These are phyloP conservation scores for Illadopsis cleaveri DNA, from an alignment of 2,113 vertebrate species.

Conservation along the genomic window DNA sequence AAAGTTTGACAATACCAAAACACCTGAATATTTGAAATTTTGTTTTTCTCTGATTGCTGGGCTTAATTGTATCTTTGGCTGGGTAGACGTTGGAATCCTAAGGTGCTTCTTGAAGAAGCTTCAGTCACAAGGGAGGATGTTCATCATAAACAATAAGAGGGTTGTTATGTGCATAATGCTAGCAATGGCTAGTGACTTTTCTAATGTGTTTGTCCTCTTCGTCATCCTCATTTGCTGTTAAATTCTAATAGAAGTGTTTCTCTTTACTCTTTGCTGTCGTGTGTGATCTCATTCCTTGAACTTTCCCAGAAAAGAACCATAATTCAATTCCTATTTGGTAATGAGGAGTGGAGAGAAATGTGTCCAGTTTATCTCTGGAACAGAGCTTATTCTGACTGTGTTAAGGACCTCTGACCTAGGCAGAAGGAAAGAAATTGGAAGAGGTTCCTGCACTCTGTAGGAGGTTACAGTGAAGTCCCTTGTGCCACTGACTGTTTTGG, in stretches of 20 bases:
- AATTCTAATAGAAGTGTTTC: background rate
- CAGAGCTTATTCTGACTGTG: background rate
- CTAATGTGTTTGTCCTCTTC: background rate
- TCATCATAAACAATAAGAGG: background rate
- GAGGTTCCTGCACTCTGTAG: background rate
- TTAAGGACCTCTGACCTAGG: background rate
- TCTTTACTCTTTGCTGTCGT: background rate
- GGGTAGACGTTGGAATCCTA: background rate
- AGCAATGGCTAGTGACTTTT: background rate
- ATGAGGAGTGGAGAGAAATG: background rate
- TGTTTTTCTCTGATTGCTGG: background rate
- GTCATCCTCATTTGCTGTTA: background rate
- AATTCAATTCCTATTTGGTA: background rate
- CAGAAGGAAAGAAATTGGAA: background rate
- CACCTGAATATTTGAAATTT: background rate
- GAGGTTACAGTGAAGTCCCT: background rate
- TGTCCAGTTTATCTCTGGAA: background rate
- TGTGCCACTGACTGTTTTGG: accelerated
- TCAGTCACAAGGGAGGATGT: background rate
- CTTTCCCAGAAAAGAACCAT: background rate
- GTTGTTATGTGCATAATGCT: background rate
- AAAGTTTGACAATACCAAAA: background rate
- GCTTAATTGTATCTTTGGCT: background rate
- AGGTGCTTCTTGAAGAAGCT: background rate
- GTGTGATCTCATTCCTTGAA: background rate